Conservation (phyloP, 2,797 vertebrate genomes). For the Emydoidea blandingii region DNA sequence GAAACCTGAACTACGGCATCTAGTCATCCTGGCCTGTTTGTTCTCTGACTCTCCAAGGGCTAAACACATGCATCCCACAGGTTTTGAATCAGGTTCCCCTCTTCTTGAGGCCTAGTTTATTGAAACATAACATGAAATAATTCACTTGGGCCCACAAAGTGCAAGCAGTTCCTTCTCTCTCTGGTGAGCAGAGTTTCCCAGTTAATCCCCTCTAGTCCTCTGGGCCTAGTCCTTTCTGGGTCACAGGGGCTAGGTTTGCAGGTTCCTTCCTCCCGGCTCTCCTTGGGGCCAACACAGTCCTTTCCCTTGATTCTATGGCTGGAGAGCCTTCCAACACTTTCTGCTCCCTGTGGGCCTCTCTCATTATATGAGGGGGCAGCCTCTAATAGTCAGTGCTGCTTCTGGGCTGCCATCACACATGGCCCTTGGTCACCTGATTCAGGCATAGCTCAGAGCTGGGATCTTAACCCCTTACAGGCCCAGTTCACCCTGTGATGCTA, state of each 20-base stretch:
- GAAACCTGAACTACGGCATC: neutral
- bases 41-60: neutral
- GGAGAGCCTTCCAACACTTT: neutral
- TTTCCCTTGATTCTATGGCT: neutral
- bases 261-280: neutral
- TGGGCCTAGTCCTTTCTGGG: neutral
- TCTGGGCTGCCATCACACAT: neutral
- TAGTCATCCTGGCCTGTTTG: neutral
- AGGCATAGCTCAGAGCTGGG: neutral
- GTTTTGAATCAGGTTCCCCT: rapidly evolving
- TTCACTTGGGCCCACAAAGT: neutral
- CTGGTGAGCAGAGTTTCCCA: neutral
- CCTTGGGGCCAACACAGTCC: neutral
- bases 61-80: neutral
- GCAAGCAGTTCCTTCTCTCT: neutral
- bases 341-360: too few species aligned
- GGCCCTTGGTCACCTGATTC: too few species aligned
- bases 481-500: neutral
- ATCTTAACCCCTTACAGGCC: neutral
- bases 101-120: neutral
- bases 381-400: neutral
- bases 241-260: neutral
- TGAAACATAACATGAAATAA: neutral
- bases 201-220: neutral
- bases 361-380: too few species aligned